These are phyloP conservation scores for Gnatocerus cornutus DNA, from an alignment of 2,888 invertebrate species.

Conservation along the genomic window DNA sequence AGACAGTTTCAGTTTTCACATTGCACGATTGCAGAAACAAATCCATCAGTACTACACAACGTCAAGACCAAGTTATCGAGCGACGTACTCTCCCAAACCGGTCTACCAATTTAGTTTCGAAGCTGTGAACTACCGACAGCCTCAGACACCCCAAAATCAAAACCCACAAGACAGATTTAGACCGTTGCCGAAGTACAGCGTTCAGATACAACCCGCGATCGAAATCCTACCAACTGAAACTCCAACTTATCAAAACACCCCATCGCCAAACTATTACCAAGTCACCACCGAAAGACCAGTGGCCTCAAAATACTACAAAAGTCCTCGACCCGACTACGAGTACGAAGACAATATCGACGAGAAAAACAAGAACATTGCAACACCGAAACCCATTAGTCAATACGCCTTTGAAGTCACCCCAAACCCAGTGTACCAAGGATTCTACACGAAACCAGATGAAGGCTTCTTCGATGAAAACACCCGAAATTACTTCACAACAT, in stretches of 20 bases:
- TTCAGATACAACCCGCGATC: constrained; percentile 68
- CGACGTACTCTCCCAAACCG: constrained; percentile 70
- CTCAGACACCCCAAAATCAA: constrained; percentile 58
- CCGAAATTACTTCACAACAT: constrained; percentile 83
- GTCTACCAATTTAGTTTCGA: constrained; percentile 85
- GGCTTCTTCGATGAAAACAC: constrained; percentile 82
- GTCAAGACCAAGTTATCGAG: constrained; percentile 70
- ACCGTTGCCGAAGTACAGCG: constrained; percentile 66
- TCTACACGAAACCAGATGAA: constrained; percentile 82
- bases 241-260: constrained; percentile 53
- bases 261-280: constrained; percentile 55
- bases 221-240: constrained; percentile 64
- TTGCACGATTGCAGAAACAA: constrained; percentile 79
- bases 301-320: constrained; percentile 73
- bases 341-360: constrained; percentile 70
- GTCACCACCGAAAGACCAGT: constrained; percentile 70
- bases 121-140: constrained; percentile 73
- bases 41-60: constrained; percentile 76
- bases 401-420: constrained; percentile 68
- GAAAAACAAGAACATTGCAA: constrained; percentile 32
- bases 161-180: constrained; percentile 60
- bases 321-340: constrained; percentile 70
- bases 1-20: constrained; percentile 78
- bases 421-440: constrained; percentile 73
- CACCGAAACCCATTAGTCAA: constrained; percentile 62